A percentile compares a stretch with the other conserved stretches of the same genome.
These are phyloP conservation scores for Amazona finschi DNA, from an alignment of 2,797 vertebrate species.

Conservation along the genomic window DNA sequence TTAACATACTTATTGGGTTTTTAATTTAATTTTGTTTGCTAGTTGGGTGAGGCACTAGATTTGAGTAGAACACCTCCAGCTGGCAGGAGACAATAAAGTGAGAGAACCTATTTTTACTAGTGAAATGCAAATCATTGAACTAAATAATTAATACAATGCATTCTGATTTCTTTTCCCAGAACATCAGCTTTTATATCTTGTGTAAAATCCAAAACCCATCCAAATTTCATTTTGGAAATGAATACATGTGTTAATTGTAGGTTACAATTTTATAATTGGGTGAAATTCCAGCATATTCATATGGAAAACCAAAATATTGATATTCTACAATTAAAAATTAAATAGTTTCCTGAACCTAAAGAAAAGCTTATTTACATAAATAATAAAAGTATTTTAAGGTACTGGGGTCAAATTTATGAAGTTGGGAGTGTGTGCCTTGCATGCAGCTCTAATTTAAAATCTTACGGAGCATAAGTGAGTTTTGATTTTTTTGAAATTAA, in stretches of 20 bases:
- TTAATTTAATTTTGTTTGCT: not conserved
- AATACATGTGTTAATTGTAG: not conserved
- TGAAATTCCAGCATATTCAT: slow-evolving; percentile 1
- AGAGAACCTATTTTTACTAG: not conserved
- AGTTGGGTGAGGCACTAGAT: not conserved
- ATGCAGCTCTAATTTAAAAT: slow-evolving; percentile 16
- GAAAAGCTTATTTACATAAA: not conserved
- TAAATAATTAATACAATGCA: not conserved
- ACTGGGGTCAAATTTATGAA: not conserved
- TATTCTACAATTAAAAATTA: slow-evolving; percentile 5
- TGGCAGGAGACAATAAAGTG: not conserved
- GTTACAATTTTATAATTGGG: not conserved
- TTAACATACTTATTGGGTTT: not conserved
- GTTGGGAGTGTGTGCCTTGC: not conserved
- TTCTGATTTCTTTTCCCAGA: not conserved
- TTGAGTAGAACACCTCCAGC: not conserved
- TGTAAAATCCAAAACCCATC: not conserved
- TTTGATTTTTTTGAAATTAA: not conserved
- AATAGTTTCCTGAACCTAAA: slow-evolving; percentile 1
- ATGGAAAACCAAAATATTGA: not conserved
- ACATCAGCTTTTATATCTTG: not conserved
- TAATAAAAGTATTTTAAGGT: slow-evolving; percentile 11
- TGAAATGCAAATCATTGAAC: slow-evolving; percentile 9
- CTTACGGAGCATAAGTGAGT: slow-evolving; percentile 12
- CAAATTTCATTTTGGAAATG: not conserved